Evolutionary conservation across 2,797 vertebrate species (phyloP), one percentile per base, ranked within the genome.

Genomic region (Clarias pachynema): DNA sequence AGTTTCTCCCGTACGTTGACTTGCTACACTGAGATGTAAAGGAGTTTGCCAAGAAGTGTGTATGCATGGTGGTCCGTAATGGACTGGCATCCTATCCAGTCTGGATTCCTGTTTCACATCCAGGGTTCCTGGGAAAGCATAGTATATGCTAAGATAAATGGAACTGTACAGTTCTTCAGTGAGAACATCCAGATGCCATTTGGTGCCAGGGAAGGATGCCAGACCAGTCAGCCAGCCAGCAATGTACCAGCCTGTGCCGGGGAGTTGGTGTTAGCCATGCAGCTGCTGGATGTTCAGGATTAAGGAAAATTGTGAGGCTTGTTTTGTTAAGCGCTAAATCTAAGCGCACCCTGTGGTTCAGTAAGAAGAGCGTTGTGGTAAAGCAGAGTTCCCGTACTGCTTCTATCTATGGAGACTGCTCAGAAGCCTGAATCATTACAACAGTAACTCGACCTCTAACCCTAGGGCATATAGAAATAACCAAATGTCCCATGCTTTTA

Each of bases 181-280:
- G 62, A 73, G 80, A 73, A 84, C 31, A 53, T 75, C 44, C 73
- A 79, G 80, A 44, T 14, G 44, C 15, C 40, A 49, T 57, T 84
- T 81, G 60, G 85, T 86, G 81, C 74, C 83, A 88, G 87, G 82
- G 53, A 69, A 14, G 4, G 87, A 89, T 84, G 88, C 70, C 84
- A 89, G 90, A 83, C 65, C 87, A 89, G 86, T 90, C 91, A 59
- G 79, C 68, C 16, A 40, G 69, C 44, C 44, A 89, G 85, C 86
- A 87, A 87, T 88, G 78, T 89, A 91, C 70, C 69, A 89, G 66
- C 91, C 77, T 92, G 90, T 92, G 83, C 0, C 15, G 86, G 1
- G n/a, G 24, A 40, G 40, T 0, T 29, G 37, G 53, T 49, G 78
- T 12, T 79, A 34, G 14, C 14, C 34, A 26, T n/a, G 62, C 10